These are phyloP conservation scores for Orientallactaga sibirica DNA, from an alignment of 2,797 vertebrate genomes.

Conservation along the genomic window DNA sequence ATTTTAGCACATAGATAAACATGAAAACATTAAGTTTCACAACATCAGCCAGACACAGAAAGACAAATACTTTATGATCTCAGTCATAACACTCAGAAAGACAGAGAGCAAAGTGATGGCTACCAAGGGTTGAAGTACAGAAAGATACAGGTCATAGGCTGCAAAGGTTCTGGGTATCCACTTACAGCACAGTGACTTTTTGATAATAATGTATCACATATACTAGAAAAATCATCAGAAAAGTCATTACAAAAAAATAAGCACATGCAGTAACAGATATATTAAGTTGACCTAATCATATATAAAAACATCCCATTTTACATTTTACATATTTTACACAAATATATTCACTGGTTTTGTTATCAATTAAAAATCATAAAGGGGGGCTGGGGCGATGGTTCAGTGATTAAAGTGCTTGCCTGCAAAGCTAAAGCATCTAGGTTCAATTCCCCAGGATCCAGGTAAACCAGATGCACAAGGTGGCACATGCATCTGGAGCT, in stretches of 20 bases:
- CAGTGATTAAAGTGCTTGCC: no score
- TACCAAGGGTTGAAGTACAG: neutral
- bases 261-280: neutral
- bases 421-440: no score
- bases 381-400: no score
- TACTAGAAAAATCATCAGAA: neutral
- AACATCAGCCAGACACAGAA: neutral
- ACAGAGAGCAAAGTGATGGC: neutral
- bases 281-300: neutral
- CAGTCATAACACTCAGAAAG: neutral
- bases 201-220: neutral
- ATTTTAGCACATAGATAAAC: neutral
- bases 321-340: no score
- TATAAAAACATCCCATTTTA: neutral
- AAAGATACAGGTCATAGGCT: neutral
- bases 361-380: neutral
- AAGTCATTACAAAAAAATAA: neutral
- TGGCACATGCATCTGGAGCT: no score
- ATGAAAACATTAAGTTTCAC: neutral
- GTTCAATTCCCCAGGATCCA: no score
- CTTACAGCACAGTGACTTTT: neutral
- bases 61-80: neutral
- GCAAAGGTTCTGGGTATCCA: neutral
- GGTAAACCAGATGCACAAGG: no score
- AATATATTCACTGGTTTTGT: neutral